Conservation (phyloP, 1,140 invertebrate species). For the Thaumatotibia leucotreta region DNA sequence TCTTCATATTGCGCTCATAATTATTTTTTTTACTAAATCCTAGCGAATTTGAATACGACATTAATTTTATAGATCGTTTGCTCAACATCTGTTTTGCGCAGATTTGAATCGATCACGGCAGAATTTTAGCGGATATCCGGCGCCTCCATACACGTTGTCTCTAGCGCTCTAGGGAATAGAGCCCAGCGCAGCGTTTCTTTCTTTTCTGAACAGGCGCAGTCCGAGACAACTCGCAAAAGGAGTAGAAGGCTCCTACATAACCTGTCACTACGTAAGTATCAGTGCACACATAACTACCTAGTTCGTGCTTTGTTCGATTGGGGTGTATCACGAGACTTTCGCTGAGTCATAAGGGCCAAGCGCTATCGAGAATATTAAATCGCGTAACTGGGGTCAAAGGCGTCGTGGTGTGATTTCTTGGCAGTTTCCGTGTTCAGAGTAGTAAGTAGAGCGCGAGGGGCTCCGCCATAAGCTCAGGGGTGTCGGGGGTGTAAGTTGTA, state of each 20-base stretch:
- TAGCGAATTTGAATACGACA: not conserved
- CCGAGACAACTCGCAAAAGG: constrained; percentile 74
- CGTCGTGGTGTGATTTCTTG: constrained; percentile 11
- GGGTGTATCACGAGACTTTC: constrained; percentile 28
- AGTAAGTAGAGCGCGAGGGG: constrained; percentile 10
- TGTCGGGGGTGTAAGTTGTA: constrained; percentile 10
- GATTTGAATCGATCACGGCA: constrained; percentile 53
- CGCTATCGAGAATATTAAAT: not conserved
- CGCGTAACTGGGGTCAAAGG: not conserved
- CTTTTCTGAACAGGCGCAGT: constrained; percentile 76
- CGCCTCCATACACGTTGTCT: constrained; percentile 69
- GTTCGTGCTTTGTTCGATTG: constrained; percentile 25
- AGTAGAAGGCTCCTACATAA: constrained; percentile 77
- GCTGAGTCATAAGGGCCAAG: not conserved
- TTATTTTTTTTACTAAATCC: not conserved
- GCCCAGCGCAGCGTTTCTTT: constrained; percentile 72
- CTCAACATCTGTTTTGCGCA: constrained; percentile 9
- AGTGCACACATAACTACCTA: constrained; percentile 36
- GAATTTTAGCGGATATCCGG: constrained; percentile 66
- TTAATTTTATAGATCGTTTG: not conserved
- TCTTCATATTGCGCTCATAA: not conserved
- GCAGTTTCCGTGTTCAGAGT: constrained; percentile 10
- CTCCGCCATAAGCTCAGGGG: constrained; percentile 29
- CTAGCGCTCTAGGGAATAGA: constrained; percentile 65
- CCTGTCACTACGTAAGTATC: constrained; percentile 75